Evolutionary conservation across 2,797 vertebrate species (phyloP), one percentile per base, ranked within the genome.

Genomic region (Dromococcyx pavoninus): DNA sequence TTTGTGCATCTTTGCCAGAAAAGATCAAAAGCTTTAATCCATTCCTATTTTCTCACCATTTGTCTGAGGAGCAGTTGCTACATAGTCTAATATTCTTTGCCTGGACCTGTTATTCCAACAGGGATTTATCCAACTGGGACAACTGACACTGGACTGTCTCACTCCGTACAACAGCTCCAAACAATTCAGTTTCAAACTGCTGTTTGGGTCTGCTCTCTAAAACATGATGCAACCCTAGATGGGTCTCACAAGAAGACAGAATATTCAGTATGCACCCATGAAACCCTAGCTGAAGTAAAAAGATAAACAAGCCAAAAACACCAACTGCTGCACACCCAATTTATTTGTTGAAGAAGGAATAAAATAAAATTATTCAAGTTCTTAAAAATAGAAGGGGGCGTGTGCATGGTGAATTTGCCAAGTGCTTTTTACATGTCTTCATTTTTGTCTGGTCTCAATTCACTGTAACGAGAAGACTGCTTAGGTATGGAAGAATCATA

Each of bases 381-480:
- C 27, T 86, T 67, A 79, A 86, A 91, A 89, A 44, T 65, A 86
- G 83, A 54, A 23, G n/a, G 3, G 9, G 25, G 3, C 24, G 24
- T 23, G 19, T 48, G 46, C 22, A 24, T 11, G 18, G 24, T n/a
- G 35, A 73, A 91, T 73, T 66, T 91, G 10, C 33, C 32, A 66
- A 25, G 21, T 50, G 56, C 21, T 16, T n/a, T 86, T 95, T 95
- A 86, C 18, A 64, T 53, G 91, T 96, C 46, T 92, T 88, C 67
- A 86, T 95, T 96, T 93, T 95, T 93, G 19, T 54, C 43, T 88
- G 25, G 30, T 88, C 66, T 28, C 15, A 81, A 54, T 69, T 87
- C 62, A 25, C 58, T 43, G 17, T 50, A 76, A 65, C 64, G 58
- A 91, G 57, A 12, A 93, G 33, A 92, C 95, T 56, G 72, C 80